A percentile compares a stretch with the other conserved stretches of the same genome.
Evolutionary conservation across 2,888 invertebrate genomes (phyloP).

Genomic region (Allolobophora icterica): DNA sequence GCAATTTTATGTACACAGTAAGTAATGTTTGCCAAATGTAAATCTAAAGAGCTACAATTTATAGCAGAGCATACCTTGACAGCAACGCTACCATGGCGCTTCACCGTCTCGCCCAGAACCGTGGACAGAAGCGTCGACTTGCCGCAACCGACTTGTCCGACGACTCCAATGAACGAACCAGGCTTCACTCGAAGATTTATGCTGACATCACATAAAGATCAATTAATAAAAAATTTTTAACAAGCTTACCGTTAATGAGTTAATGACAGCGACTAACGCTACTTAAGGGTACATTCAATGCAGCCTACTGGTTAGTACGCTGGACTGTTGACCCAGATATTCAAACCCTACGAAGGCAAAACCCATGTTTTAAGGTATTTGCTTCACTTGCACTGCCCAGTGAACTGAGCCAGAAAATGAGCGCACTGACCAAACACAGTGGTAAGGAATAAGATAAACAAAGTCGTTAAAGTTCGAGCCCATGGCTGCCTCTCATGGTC

Average conservation of each 20-base stretch:
- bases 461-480: too few relatives aligned
- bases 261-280: neutral
- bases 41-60: neutral
- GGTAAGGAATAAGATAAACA: too few relatives aligned
- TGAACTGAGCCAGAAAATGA: too few relatives aligned
- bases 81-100: constrained; percentile 54
- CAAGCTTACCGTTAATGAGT: neutral
- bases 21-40: neutral
- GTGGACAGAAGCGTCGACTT: constrained; percentile 69
- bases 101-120: constrained; percentile 62
- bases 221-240: neutral
- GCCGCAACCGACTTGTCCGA: constrained; percentile 86
- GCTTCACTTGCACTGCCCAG: too few relatives aligned
- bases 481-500: too few relatives aligned
- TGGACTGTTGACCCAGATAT: too few relatives aligned
- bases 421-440: too few relatives aligned
- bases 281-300: too few relatives aligned
- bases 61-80: constrained; percentile 53
- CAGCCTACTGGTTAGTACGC: too few relatives aligned
- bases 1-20: neutral
- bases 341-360: too few relatives aligned
- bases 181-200: constrained; percentile 77
- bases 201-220: constrained; percentile 65
- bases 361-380: too few relatives aligned
- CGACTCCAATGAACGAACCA: constrained; percentile 80